Conservation (phyloP, 2,113 vertebrate genomes). For the Pycnonotus jocosus region DNA sequence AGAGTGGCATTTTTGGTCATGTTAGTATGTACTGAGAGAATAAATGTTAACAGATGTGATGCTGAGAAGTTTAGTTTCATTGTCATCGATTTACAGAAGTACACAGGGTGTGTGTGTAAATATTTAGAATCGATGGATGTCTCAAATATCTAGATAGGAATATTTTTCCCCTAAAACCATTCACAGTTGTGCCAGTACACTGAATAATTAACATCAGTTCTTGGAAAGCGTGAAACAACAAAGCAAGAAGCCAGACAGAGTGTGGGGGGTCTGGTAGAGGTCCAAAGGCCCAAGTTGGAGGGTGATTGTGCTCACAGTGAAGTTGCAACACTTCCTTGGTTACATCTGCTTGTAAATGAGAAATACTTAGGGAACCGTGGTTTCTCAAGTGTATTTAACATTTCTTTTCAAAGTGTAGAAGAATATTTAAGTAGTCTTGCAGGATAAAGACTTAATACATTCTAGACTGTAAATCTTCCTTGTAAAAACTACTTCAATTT, state of each 20-base stretch:
- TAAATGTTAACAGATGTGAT: neutral
- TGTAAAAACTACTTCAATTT: neutral
- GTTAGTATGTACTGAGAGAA: neutral
- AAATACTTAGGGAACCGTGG: neutral
- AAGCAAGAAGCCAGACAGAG: neutral
- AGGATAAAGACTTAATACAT: neutral
- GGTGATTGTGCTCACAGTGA: neutral
- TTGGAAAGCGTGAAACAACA: neutral
- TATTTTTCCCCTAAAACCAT: neutral
- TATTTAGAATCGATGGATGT: neutral
- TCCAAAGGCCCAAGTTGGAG: neutral
- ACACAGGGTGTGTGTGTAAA: neutral
- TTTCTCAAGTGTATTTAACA: neutral
- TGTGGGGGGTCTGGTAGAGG: neutral
- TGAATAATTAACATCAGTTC: neutral
- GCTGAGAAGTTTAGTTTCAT: neutral
- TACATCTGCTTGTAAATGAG: neutral
- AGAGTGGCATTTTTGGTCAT: neutral
- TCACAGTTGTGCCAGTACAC: neutral
- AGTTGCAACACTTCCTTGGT: neutral
- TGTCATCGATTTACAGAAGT: neutral
- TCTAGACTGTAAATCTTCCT: neutral
- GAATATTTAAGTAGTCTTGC: neutral
- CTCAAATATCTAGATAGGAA: neutral
- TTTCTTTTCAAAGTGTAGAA: conserved; percentile 1